Base-by-base conservation (phyloP, 2,888 invertebrate species). In the Pollenia amentaria region DNA sequence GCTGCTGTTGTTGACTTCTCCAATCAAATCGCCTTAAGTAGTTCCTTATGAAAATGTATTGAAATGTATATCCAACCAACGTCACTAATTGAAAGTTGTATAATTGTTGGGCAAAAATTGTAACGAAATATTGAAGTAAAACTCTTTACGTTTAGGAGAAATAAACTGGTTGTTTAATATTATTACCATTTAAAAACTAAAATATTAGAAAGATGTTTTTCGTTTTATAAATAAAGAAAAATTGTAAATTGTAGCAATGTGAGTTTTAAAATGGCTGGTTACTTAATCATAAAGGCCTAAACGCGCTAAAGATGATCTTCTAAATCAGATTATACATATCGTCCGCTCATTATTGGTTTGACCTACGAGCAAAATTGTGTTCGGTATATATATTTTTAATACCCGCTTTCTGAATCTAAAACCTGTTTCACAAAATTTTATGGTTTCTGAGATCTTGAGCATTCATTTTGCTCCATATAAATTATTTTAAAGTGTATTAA, bases 61-160 rank as follows among this genome's bases (percentile, higher is more conserved):
- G 73, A 44, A 67, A 84, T 62, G 44, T 73, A 73, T 69, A 73
- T 14, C 48, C 42, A 42, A 29, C 44, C 14, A 18, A n/a, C 21
- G 46, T 57, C 40, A 73, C 48, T 81, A 80, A 84, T 84, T 87
- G 84, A 84, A 84, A 67, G 55, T 60, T 62, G 57, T 78, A 57
- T 60, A 69, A 65, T 29, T n/a, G 57, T 29, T 72, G 62, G 4
- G 14, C 55, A 64, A 38, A 29, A 65, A 65, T 48, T 42, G 11
- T 18, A 51, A 53, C 18, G 11, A 53, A 18, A 70, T 48, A 10
- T 48, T 46, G 16, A 16, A 12, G 40, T 40, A 70, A 69, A 48
- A 29, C 29, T 29, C 7, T 40, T 38, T 11, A 78, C 44, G n/a
- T 55, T 29, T 53, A 3, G 7, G 16, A 60, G 2, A 60, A 12